Base-by-base conservation (phyloP, 2,888 invertebrate genomes). In the Hipparchia sbordonii region DNA sequence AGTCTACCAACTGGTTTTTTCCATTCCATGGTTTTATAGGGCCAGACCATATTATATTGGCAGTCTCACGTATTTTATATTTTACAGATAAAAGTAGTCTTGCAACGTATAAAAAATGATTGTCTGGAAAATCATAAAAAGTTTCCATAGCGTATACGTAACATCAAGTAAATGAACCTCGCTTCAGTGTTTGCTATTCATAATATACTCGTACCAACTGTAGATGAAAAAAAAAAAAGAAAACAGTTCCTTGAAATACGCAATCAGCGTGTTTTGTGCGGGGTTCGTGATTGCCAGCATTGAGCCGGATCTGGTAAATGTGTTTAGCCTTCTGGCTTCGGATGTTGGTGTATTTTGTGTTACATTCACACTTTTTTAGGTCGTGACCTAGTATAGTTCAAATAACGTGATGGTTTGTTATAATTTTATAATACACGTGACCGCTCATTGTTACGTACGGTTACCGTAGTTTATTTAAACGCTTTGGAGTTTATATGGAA, bases 201-300 rank as follows among this genome's bases (percentile, higher is more conserved):
- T 62, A 48, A 39, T 48, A 62, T 48, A 62, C 23, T 23, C 23
- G 23, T 23, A 23, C 61, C 46, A 61, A 46, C 46, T 67, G 10
- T 67, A 62, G 45, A 65, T 57, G 61, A 45, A 65, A 65, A 63
- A 69, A 61, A 60, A 39, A 39, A 39, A 39, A 39, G 23, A 72
- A 67, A 60, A 54, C 62, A 67, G 48, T 52, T 46, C 39, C 72
- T 70, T 77, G 73, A 71, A 73, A 68, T 70, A 71, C 74, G 73
- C 76, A 77, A 76, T 77, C 77, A 77, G 69, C 74, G 56, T 71
- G 74, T 72, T 72, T 76, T 73, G 70, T 72, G 72, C 62, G 52
- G 59, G 52, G 61, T 60, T 62, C 67, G 71, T 77, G 76, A 75
- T 77, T 77, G 75, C 72, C 61, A 60, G 59, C 75, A 74, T 73